Conservation (phyloP, 2,113 vertebrate genomes). For the Pelusios castaneus region DNA sequence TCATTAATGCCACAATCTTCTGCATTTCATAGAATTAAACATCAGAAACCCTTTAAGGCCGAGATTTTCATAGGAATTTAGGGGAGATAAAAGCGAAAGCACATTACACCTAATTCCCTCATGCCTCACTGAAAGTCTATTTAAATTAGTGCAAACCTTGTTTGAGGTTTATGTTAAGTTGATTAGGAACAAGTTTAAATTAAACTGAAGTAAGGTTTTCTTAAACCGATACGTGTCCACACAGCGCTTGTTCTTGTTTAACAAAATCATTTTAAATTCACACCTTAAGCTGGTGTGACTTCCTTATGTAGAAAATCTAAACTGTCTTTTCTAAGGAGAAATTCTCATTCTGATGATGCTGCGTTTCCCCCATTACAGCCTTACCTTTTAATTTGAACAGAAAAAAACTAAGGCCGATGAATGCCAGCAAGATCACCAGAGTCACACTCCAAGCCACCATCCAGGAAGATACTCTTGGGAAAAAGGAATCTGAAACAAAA, state of each 20-base stretch:
- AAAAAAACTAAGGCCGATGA: background rate
- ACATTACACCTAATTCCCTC: too few species aligned
- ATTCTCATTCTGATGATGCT: background rate
- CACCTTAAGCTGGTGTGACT: background rate
- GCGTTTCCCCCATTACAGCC: background rate
- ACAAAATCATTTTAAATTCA: background rate
- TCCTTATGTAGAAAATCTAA: background rate
- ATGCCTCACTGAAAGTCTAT: too few species aligned
- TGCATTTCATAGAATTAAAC: too few species aligned
- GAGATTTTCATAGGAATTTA: too few species aligned
- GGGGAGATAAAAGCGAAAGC: too few species aligned
- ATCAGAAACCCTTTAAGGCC: too few species aligned
- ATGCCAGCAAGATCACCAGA: background rate
- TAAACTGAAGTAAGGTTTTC: too few species aligned
- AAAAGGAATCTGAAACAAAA: background rate
- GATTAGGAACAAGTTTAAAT: too few species aligned
- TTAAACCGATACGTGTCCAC: background rate
- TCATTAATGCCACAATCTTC: too few species aligned
- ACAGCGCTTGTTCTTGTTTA: background rate
- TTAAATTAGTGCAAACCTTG: too few species aligned
- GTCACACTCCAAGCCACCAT: background rate
- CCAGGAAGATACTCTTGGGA: background rate
- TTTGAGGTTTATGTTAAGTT: too few species aligned
- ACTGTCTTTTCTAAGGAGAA: background rate
- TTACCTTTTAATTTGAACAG: background rate